These are phyloP conservation scores for Dinomys branickii DNA, from an alignment of 2,113 vertebrate species.

Conservation along the genomic window DNA sequence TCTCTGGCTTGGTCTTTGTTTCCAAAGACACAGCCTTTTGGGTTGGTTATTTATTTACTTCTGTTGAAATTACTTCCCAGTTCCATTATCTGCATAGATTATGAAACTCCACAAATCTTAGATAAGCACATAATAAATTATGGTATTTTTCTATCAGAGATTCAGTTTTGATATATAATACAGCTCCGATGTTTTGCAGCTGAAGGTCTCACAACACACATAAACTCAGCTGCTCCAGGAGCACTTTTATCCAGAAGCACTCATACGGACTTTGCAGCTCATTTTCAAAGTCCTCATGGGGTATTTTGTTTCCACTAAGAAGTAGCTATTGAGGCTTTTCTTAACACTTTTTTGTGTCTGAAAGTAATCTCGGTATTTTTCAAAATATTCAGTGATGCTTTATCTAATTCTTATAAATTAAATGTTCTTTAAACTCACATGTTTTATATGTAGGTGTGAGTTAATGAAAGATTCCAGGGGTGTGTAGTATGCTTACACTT, in stretches of 20 bases:
- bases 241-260: not conserved
- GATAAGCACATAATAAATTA: not conserved
- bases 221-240: not conserved
- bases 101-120: not conserved
- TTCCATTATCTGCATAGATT: not conserved
- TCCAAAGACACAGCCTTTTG: not conserved
- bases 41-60: conserved; percentile 26
- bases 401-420: not conserved
- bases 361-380: not conserved
- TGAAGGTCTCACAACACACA: not conserved
- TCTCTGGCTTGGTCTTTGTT: not conserved
- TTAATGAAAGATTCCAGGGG: not conserved
- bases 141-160: not conserved
- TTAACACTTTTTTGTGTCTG: not conserved
- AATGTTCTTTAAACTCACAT: not conserved
- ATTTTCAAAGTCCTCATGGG: not conserved
- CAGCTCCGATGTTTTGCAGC: not conserved
- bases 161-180: not conserved
- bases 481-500: not conserved
- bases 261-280: not conserved
- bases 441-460: not conserved
- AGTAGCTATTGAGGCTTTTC: not conserved
- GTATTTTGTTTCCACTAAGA: not conserved
- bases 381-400: not conserved
- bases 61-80: conserved; percentile 33